Conservation (phyloP, 2,888 invertebrate species). For the Phlogophora meticulosa region DNA sequence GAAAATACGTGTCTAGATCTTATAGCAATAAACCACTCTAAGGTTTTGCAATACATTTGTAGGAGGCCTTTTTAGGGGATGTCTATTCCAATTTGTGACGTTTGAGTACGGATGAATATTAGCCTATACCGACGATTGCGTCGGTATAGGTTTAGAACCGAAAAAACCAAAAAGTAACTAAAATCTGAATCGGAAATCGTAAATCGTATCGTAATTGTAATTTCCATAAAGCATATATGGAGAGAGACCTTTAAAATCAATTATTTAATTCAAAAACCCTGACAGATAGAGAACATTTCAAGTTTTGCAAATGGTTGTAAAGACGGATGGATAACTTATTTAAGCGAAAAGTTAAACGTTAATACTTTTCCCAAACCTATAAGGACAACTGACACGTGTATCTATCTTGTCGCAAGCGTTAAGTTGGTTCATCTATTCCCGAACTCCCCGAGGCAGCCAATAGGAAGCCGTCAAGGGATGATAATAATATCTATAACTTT, state of each 20-base stretch:
- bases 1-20: constrained; percentile 13
- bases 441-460: constrained; percentile 9
- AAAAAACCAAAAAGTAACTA: too few species aligned
- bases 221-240: too few species aligned
- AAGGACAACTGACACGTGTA: neutral
- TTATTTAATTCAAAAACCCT: too few species aligned
- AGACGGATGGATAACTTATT: too few species aligned
- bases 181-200: too few species aligned
- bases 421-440: constrained; percentile 28
- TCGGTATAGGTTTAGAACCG: too few species aligned
- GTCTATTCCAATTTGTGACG: neutral
- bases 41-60: neutral
- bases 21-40: neutral
- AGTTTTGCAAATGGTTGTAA: too few species aligned
- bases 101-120: neutral
- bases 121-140: too few species aligned
- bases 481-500: constrained; percentile 49
- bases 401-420: neutral
- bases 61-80: neutral
- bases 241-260: too few species aligned
- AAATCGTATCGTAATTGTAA: too few species aligned
- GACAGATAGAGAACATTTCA: too few species aligned
- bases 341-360: neutral
- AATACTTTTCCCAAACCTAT: neutral
- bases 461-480: constrained; percentile 25